Evolutionary conservation across 1,140 invertebrate species (phyloP), one percentile per base, ranked within the genome.

Genomic region (Oreohelix idahoensis): DNA sequence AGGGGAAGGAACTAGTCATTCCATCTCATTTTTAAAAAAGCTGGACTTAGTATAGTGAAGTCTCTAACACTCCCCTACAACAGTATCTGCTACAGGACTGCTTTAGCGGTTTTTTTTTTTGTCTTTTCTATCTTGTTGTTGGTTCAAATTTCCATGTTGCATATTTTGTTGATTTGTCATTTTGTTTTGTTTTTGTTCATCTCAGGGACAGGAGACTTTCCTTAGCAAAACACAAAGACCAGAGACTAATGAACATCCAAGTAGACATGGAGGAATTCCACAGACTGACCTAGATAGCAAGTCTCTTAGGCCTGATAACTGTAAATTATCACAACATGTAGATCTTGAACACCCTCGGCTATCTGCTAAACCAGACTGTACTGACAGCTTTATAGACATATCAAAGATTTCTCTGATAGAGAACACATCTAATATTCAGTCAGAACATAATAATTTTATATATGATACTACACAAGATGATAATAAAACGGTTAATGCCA

Each of bases 141-240:
- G n/a, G n/a, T n/a, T n/a, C n/a, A n/a, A n/a, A n/a, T 58, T 29
- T 32, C 32, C 11, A 35, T 32, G 29, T 29, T 66, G 0, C 63
- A 66, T 66, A 35, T 66, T 66, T 66, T 29, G 11, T 66, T 66
- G 63, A 15, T 66, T 29, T 66, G 11, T 8, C 63, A 58, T 58
- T 58, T 58, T 58, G 53, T 66, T 66, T 66, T 66, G 29, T 32
- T 66, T 66, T 29, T 66, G n/a, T 66, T 66, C 17, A 32, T 66
- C 29, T 66, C 29, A 32, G 63, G 63, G n/a, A 32, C 63, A 66
- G 29, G 63, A 66, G 4, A 32, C n/a, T 8, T 32, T 66, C 17
- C 63, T 66, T 66, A 32, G 53, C 53, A 58, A 66, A 32, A 66
- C 11, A 32, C 29, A 32, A 32, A 32, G 63, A 8, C 0, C 10